Conservation (phyloP, 2,113 vertebrate genomes). For the Eupsittula cactorum region DNA sequence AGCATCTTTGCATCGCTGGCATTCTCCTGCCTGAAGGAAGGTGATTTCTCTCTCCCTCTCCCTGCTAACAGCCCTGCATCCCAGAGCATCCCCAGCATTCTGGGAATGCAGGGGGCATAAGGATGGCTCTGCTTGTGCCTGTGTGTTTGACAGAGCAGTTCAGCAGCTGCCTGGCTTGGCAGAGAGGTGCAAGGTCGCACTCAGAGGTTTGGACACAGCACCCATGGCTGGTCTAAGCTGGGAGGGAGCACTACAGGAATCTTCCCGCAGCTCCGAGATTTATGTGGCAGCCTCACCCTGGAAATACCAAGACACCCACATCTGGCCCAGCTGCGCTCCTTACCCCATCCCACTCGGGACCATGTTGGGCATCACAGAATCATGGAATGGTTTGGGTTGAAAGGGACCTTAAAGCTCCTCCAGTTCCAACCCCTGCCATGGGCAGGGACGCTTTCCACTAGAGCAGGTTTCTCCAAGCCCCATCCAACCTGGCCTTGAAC, state of each 20-base stretch:
- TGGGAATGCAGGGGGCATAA: not conserved
- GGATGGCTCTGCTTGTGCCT: not conserved
- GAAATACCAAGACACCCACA: not conserved
- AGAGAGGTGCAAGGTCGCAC: not conserved
- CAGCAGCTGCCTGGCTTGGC: not conserved
- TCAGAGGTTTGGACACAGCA: not conserved
- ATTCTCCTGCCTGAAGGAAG: not conserved
- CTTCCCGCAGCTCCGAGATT: not conserved
- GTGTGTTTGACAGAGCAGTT: not conserved
- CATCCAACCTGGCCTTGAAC: too few relatives aligned
- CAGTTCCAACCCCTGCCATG: too few relatives aligned
- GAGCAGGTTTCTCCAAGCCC: too few relatives aligned
- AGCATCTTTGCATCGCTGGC: not conserved
- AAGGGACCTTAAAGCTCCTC: not conserved
- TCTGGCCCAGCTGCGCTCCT: not conserved
- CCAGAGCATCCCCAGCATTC: not conserved
- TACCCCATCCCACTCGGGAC: not conserved
- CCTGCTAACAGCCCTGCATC: not conserved
- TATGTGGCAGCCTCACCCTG: not conserved
- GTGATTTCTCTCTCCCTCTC: not conserved
- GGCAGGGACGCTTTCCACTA: too few relatives aligned
- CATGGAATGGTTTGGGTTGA: not conserved
- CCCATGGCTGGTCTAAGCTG: rapidly evolving
- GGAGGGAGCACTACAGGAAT: not conserved
- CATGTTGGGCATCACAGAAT: not conserved